Percentiles rank a stretch among this genome's conserved stretches.
These are phyloP conservation scores for Tor tambroides DNA, from an alignment of 2,113 vertebrate genomes.

Conservation along the genomic window DNA sequence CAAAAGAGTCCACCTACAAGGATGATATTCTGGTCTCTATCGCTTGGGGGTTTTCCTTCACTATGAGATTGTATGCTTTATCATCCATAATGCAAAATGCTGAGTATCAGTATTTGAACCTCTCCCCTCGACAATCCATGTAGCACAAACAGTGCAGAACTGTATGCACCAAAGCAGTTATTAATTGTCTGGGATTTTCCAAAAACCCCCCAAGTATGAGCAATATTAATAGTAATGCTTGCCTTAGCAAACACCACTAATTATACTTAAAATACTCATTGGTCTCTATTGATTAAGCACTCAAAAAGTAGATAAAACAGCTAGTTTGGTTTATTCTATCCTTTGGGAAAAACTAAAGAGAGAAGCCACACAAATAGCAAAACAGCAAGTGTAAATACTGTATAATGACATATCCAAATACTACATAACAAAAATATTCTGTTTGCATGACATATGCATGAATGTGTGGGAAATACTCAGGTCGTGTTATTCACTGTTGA, in stretches of 20 bases:
- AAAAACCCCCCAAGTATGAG: not conserved
- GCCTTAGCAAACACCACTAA: too few species aligned
- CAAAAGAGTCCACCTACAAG: constrained; percentile 3
- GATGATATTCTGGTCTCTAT: not conserved
- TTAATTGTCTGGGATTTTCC: not conserved
- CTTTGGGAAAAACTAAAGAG: not conserved
- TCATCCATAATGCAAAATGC: not conserved
- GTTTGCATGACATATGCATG: constrained; percentile 1
- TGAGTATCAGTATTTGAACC: not conserved
- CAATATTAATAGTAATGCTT: not conserved
- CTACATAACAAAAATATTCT: not conserved
- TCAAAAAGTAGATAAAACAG: not conserved
- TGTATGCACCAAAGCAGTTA: not conserved
- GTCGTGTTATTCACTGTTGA: not conserved
- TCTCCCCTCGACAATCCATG: too few species aligned
- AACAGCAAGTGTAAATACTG: not conserved
- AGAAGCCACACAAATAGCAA: not conserved
- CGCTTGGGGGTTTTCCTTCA: not conserved
- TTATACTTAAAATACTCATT: not conserved
- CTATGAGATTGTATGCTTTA: not conserved
- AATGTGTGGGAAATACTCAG: not conserved
- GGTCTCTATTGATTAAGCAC: not conserved
- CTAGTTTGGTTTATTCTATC: not conserved
- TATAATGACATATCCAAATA: not conserved
- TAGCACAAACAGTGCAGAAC: not conserved